Evolutionary conservation across 1,140 invertebrate genomes (phyloP), one percentile per base, ranked within the genome.

Genomic region (Portunus trituberculatus): DNA sequence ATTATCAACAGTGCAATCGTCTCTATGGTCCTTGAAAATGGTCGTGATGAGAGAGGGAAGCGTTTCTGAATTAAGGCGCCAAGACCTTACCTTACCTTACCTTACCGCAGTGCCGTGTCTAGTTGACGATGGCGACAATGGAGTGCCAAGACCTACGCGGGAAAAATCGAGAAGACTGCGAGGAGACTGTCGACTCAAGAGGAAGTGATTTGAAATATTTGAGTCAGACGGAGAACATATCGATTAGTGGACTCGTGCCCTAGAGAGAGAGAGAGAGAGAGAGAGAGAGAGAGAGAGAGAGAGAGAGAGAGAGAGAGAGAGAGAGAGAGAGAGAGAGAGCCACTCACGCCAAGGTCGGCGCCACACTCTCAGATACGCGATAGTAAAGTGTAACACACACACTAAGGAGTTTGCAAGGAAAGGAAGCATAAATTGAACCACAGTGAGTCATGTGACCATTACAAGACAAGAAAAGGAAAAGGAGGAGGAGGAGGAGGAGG

Each of bases 281-380:
- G 67, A 76, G 67, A 76, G 67, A 76, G 67, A 76, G 67, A 76
- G 67, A 59, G 67, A 76, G 67, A 76, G 67, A 76, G 67, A 76
- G 67, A 76, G 67, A 76, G 67, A 76, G 67, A 76, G 67, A 76
- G 67, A 76, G n/a, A n/a, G 67, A 76, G 67, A n/a, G 67, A n/a
- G 52, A 59, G 52, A 20, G 52, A 20, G 52, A 20, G 52, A 20
- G 83, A 12, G 10, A 86, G 83, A 25, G 4, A 12, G 31, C 83
- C 25, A 1, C 28, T 86, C 28, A 12, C 83, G n/a, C 0, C 83
- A 86, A 31, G n/a, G 28, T 6, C 45, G 31, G n/a, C 20, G 86
- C 20, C 8, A 25, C 45, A 29, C 31, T 32, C 20, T n/a, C 10
- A 8, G 8, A 32, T 84, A 29, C 10, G 4, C 10, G 83, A 84